Conservation (phyloP, 2,797 vertebrate genomes). For the Danio tinwini region DNA sequence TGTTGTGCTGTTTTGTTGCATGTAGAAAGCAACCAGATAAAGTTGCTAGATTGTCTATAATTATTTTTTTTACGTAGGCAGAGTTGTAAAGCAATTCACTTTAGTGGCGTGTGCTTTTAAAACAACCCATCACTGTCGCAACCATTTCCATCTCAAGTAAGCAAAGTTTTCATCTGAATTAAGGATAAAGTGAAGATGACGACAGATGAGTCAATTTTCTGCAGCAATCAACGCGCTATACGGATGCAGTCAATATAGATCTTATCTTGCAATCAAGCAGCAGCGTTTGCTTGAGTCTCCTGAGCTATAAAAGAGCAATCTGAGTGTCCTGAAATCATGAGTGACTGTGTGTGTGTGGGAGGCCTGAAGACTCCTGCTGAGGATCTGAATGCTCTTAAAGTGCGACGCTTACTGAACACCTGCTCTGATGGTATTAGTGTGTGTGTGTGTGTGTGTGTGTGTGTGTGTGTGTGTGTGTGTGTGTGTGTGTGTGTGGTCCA, state of each 20-base stretch:
- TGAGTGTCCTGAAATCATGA: slow-evolving; percentile 6
- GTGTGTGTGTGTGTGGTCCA: slow-evolving; percentile 24
- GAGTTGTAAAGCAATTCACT: not conserved
- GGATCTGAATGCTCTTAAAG: slow-evolving; percentile 18
- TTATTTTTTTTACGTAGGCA: no score
- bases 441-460: slow-evolving; percentile 21
- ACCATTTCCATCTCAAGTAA: not conserved
- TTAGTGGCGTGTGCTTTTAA: not conserved
- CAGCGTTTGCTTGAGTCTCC: not conserved
- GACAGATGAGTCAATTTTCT: not conserved
- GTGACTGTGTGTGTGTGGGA: not conserved
- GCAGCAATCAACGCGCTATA: not conserved
- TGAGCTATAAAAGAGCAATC: slow-evolving; percentile 22
- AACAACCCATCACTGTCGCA: not conserved
- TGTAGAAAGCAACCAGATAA: no score
- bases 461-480: not conserved
- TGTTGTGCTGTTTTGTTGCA: not conserved
- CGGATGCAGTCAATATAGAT: not conserved
- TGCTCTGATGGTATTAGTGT: slow-evolving; percentile 41
- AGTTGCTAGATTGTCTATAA: no score
- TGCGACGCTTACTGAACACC: slow-evolving; percentile 41
- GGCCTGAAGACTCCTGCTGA: slow-evolving; percentile 29
- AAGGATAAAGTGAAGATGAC: not conserved
- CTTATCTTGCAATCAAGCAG: not conserved
- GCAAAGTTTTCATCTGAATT: not conserved